Base-by-base conservation (phyloP, 1,140 invertebrate species). In the Drosophila nasuta region DNA sequence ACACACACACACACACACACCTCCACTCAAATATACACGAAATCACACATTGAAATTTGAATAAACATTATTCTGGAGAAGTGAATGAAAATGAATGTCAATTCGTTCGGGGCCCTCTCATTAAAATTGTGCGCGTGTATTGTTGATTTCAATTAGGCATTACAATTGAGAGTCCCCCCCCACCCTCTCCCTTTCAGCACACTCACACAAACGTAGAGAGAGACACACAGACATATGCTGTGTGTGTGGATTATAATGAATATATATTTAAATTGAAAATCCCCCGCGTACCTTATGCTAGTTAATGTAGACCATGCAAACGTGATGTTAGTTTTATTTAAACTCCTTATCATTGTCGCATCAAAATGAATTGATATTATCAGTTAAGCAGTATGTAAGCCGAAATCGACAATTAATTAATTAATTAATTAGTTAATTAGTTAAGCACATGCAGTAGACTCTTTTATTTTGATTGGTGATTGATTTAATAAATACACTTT, bases 301-400 rank as follows among this genome's bases (percentile, higher is more conserved):
- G 13, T 28, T 69, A 63, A 62, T 58, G 56, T 79, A 79, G 70
- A 64, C 25, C 48, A 66, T 85, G 67, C 41, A 48, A 76, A 77
- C 72, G 76, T 82, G 76, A 75, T 82, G 75, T 68, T 75, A 79
- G 71, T 60, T 62, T 75, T 69, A 56, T 52, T 77, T 74, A 15
- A 60, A 60, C 20, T 63, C 49, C 43, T 70, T 65, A 54, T 73
- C 20, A 20, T 52, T 86, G 59, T 78, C 49, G 65, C 65, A 41
- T 20, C 10, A 33, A 57, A 49, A 46, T 49, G 45, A 30, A 51
- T 66, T 54, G 38, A 43, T 62, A 60, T 30, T 69, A 17, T 58
- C 5, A 35, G 35, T 69, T 73, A 46, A 60, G 38, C 45, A 67
- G 62, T 57, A 57, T 41, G 38, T 62, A 69, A 59, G 33, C 13